Conservation (phyloP, 2,113 vertebrate genomes). For the Numenius arquata region DNA sequence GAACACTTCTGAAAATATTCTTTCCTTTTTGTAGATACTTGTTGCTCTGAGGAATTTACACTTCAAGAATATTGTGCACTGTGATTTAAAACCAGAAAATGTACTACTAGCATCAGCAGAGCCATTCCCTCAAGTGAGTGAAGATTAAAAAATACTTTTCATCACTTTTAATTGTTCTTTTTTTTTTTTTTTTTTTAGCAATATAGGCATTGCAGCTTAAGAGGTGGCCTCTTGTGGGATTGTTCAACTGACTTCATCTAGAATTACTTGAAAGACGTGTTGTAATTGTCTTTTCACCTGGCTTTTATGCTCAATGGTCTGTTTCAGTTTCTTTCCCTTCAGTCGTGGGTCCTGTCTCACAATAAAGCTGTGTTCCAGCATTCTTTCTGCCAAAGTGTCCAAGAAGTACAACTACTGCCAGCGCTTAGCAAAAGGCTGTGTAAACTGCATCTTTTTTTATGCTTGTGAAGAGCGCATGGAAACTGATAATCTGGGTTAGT, state of each 20-base stretch:
- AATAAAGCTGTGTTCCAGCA: neutral
- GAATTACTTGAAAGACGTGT: neutral
- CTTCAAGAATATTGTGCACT: constrained; percentile 99
- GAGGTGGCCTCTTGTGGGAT: neutral
- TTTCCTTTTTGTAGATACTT: constrained; percentile 84
- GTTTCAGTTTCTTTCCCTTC: neutral
- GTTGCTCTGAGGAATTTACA: constrained; percentile 96
- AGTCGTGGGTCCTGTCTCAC: neutral
- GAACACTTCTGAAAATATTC: neutral
- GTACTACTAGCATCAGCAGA: constrained; percentile 96
- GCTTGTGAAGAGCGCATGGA: neutral
- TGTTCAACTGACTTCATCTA: neutral
- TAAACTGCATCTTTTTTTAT: neutral
- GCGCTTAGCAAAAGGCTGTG: neutral
- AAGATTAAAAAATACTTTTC: neutral
- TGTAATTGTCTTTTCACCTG: neutral
- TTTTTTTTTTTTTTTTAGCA: neutral
- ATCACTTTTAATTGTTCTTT: neutral
- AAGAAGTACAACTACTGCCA: neutral
- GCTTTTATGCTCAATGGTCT: neutral
- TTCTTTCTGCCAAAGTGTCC: neutral
- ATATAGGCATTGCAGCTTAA: neutral
- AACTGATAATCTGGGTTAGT: neutral
- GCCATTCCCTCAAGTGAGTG: constrained; percentile 92
- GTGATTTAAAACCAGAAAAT: constrained; percentile 98